These are phyloP conservation scores for Salmo trutta DNA, from an alignment of 2,797 vertebrate species.

Conservation along the genomic window DNA sequence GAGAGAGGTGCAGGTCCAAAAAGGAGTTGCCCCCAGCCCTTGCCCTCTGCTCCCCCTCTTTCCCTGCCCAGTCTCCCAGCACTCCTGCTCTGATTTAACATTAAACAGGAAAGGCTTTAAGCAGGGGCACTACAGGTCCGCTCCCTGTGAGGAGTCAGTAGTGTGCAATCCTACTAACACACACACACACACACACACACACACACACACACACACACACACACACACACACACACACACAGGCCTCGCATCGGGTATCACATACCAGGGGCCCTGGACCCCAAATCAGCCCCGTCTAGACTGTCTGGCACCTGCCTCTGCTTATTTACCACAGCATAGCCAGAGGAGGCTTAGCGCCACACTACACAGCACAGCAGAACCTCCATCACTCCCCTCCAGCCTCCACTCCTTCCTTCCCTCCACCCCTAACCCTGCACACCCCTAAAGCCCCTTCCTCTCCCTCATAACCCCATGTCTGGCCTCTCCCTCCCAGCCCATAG, in stretches of 20 bases:
- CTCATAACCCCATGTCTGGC: not conserved
- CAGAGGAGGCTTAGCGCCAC: constrained; percentile 80
- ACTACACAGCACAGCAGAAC: constrained; percentile 62
- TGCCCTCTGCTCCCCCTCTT: not conserved
- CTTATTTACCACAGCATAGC: constrained; percentile 86
- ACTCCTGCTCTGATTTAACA: constrained; percentile 80
- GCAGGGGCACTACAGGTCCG: constrained; percentile 45
- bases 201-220: constrained; percentile 10
- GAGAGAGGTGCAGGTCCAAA: constrained; percentile 64
- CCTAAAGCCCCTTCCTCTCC: not conserved
- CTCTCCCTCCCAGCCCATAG: not conserved
- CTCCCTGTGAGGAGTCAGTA: constrained; percentile 82
- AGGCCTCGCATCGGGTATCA: constrained; percentile 91
- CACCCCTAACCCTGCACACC: constrained; percentile 19
- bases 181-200: constrained; percentile 44
- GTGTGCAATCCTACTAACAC: constrained; percentile 81
- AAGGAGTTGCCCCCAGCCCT: constrained; percentile 67
- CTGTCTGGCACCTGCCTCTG: constrained; percentile 99
- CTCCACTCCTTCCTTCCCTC: constrained; percentile 35
- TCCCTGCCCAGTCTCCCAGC: not conserved
- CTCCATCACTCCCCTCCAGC: constrained; percentile 38
- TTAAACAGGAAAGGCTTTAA: constrained; percentile 87
- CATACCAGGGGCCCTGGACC: constrained; percentile 89
- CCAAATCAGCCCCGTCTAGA: constrained; percentile 95
- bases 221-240: constrained; percentile 9